phyloP scores from a whole-genome alignment of 2,888 invertebrate genomes.

The Cybosia mesomella region DNA sequence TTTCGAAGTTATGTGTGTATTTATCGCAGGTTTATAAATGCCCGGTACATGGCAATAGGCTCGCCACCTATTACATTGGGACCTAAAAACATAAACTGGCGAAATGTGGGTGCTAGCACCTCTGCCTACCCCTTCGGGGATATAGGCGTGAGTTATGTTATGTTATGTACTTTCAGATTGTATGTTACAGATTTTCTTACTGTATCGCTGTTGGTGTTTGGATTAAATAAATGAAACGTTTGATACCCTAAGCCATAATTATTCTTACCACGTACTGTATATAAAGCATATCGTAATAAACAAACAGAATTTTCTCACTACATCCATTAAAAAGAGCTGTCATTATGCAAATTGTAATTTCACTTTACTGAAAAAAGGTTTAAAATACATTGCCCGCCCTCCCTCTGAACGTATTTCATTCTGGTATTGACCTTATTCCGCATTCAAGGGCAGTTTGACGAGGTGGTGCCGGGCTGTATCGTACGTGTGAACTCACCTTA shows the following conservation, averaged over 20 bases:
- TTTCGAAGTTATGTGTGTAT: too few species aligned
- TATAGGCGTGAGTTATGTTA: too few species aligned
- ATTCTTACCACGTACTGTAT: neutral
- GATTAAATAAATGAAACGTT: too few species aligned
- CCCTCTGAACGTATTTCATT: constrained; percentile 35
- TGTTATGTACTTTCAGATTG: too few species aligned
- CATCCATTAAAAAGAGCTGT: constrained; percentile 43
- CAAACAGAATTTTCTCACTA: constrained; percentile 35
- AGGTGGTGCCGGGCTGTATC: constrained; percentile 36
- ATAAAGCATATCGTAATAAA: constrained; percentile 18
- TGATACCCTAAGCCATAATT: neutral
- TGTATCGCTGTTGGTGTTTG: too few species aligned
- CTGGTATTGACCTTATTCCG: constrained; percentile 34
- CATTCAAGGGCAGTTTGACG: constrained; percentile 44
- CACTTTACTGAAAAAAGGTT: constrained; percentile 28
- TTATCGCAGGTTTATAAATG: too few species aligned
- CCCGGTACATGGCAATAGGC: too few species aligned
- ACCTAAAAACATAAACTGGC: too few species aligned
- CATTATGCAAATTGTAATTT: constrained; percentile 43
- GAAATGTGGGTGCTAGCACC: too few species aligned
- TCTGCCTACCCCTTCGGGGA: too few species aligned
- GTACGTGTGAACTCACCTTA: constrained; percentile 39
- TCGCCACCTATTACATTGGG: too few species aligned
- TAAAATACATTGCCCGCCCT: constrained; percentile 24
- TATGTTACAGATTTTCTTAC: too few species aligned